A percentile compares a stretch with the other conserved stretches of the same genome.
Evolutionary conservation across 2,888 invertebrate species (phyloP).

Genomic region (Limnephilus auricula): DNA sequence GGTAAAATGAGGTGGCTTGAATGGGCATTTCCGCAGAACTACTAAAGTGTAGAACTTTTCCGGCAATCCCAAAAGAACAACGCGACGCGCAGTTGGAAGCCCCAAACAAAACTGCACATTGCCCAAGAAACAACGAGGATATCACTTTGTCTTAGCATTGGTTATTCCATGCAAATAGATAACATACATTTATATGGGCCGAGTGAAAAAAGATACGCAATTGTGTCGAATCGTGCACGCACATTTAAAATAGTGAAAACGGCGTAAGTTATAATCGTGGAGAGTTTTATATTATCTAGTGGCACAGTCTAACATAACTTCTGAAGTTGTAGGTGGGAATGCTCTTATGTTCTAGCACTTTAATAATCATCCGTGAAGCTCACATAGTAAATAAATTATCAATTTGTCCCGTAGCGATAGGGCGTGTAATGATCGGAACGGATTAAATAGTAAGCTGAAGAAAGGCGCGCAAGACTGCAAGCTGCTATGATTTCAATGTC

Average conservation of each 20-base stretch:
- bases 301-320: background rate
- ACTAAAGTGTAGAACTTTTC: background rate
- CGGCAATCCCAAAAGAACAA: background rate
- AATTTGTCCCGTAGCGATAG: constrained; percentile 16
- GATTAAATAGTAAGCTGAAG: background rate
- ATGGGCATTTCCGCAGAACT: background rate
- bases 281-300: background rate
- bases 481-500: constrained; percentile 28
- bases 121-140: background rate
- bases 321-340: background rate
- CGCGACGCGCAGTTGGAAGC: background rate
- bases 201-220: too few species aligned
- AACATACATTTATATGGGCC: background rate
- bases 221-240: too few species aligned
- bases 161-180: background rate
- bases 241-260: too few species aligned
- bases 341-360: background rate
- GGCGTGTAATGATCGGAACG: constrained; percentile 15
- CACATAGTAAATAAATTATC: background rate
- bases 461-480: background rate
- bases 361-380: background rate
- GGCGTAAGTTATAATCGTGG: background rate
- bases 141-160: background rate
- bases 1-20: background rate
- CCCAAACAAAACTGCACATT: background rate